Percentiles rank a stretch among this genome's conserved stretches.
Evolutionary conservation across 2,888 invertebrate species (phyloP).

Genomic region (Parnassius glacialis): DNA sequence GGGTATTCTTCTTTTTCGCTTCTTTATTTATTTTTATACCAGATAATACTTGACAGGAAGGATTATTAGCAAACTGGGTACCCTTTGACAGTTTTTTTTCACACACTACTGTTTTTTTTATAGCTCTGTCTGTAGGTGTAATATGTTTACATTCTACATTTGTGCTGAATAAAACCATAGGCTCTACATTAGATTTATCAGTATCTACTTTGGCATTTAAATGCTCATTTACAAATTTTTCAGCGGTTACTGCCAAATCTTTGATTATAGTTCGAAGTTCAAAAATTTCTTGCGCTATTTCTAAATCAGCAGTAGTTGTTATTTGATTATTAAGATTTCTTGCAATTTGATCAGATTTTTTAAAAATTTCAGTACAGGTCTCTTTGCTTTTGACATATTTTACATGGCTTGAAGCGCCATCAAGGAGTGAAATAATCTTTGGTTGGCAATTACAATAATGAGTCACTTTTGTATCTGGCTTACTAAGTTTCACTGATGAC

Average conservation of each 20-base stretch:
- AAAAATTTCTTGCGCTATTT: conserved; percentile 52
- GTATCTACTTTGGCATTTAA: conserved; percentile 34
- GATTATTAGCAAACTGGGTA: conserved; percentile 46
- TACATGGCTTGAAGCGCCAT: conserved; percentile 39
- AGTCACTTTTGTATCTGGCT: conserved; percentile 2
- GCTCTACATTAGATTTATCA: conserved; percentile 21
- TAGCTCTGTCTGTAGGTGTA: conserved; percentile 5
- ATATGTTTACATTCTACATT: conserved; percentile 14
- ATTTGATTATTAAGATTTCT: conserved; percentile 30
- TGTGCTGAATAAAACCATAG: conserved; percentile 6
- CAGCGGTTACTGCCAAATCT: conserved; percentile 48
- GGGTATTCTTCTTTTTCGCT: conserved; percentile 40
- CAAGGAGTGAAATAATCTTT: conserved; percentile 55
- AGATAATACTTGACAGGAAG: conserved; percentile 36
- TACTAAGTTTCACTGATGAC: background rate
- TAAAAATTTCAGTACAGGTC: conserved; percentile 41
- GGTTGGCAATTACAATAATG: conserved; percentile 27
- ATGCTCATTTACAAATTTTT: conserved; percentile 48
- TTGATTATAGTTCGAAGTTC: conserved; percentile 54
- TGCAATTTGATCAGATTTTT: conserved; percentile 18
- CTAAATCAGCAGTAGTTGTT: conserved; percentile 38
- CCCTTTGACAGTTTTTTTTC: conserved; percentile 41
- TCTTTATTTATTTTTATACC: conserved; percentile 49
- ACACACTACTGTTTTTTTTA: conserved; percentile 13
- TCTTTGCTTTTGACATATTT: conserved; percentile 20